Conservation (phyloP, 2,888 invertebrate genomes). For the Platycnemis pennipes region DNA sequence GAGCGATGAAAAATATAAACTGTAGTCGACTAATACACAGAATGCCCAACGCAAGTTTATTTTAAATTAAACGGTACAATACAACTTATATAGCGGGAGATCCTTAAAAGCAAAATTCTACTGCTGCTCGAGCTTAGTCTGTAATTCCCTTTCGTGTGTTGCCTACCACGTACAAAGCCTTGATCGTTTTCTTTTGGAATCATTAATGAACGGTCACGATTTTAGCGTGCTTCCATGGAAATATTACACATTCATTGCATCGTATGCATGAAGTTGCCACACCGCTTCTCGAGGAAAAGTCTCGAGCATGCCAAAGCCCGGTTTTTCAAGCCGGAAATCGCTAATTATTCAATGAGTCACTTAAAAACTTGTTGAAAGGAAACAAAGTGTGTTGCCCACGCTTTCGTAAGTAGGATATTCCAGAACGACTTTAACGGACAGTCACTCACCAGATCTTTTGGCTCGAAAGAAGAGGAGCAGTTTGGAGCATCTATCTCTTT, state of each 20-base stretch:
- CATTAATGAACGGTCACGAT: neutral
- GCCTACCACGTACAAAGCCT: no score
- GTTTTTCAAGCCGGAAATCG: neutral
- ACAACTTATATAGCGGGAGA: no score
- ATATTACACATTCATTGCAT: neutral
- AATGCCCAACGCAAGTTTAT: no score
- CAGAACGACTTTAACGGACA: neutral
- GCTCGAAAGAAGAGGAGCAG: no score
- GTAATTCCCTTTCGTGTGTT: no score
- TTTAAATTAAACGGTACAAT: no score
- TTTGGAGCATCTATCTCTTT: no score
- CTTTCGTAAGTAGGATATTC: neutral
- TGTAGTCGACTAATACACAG: no score
- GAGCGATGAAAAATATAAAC: no score
- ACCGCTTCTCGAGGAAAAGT: neutral
- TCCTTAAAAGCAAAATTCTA: no score
- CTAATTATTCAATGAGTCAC: neutral
- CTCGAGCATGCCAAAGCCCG: neutral
- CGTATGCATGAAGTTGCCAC: neutral
- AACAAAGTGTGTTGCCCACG: neutral
- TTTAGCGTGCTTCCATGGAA: neutral
- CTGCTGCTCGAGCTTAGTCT: no score
- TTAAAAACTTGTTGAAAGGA: neutral
- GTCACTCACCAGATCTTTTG: neutral
- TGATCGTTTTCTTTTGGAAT: neutral